Percentiles rank a stretch among this genome's conserved stretches.
Evolutionary conservation across 2,797 vertebrate species (phyloP).

Genomic region (Enteromius fasciolatus): DNA sequence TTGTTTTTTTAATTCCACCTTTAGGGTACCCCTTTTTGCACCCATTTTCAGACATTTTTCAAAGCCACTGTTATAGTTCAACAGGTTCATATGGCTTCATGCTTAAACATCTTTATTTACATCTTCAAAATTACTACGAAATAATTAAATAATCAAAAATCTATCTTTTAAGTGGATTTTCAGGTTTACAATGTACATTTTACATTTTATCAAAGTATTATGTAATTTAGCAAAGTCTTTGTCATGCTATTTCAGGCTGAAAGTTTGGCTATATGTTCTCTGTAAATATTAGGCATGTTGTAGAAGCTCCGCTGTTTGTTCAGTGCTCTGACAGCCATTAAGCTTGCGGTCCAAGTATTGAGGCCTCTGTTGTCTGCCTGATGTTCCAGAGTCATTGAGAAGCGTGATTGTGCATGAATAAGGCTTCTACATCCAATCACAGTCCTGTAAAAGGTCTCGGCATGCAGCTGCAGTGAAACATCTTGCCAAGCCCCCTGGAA

Average conservation of each 20-base stretch:
- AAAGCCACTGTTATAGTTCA: neutral
- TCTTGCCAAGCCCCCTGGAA: slow-evolving; percentile 72
- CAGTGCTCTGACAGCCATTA: slow-evolving; percentile 54
- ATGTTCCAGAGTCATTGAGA: slow-evolving; percentile 71
- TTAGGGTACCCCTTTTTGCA: neutral
- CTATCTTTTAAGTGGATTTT: neutral
- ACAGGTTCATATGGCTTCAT: neutral
- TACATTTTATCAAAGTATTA: neutral
- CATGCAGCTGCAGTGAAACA: slow-evolving; percentile 75
- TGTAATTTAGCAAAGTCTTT: neutral
- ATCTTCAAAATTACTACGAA: too few relatives aligned
- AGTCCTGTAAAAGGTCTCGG: slow-evolving; percentile 53
- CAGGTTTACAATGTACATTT: neutral
- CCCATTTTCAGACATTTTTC: neutral
- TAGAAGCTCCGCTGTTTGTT: slow-evolving; percentile 67
- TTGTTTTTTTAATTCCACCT: neutral
- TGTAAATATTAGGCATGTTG: slow-evolving; percentile 57
- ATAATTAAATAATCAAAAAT: too few relatives aligned
- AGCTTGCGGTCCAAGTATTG: slow-evolving; percentile 34
- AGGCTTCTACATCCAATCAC: slow-evolving; percentile 57
- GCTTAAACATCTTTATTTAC: neutral
- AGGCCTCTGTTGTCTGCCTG: slow-evolving; percentile 31
- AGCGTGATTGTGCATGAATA: slow-evolving; percentile 61
- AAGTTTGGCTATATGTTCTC: slow-evolving; percentile 15
- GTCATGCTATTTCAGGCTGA: neutral